Evolutionary conservation across 2,113 vertebrate genomes (phyloP), one percentile per base, ranked within the genome.

Genomic region (Brachyhypopomus occidentalis): DNA sequence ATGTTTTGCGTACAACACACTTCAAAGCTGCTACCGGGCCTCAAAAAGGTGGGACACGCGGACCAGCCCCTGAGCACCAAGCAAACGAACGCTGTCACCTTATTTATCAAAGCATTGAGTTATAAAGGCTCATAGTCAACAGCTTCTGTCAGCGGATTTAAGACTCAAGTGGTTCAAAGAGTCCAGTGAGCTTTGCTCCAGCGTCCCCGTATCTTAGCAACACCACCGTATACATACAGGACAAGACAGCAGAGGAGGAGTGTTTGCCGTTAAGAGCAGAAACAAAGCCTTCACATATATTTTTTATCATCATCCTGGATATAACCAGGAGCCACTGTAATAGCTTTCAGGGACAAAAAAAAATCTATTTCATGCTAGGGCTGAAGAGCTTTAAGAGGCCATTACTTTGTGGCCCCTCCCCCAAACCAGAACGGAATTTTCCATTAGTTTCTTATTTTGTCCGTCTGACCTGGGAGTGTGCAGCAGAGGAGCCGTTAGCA

Each of bases 401-500:
- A 52, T 64, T 14, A 67, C 17, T 67, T 22, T 38, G 3, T n/a
- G 17, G 5, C 34, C 64, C 20, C 27, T 12, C 4, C 63, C 8
- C n/a, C 30, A 30, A 23, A 62, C 4, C 6, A 62, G 27, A 34
- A 7, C 19, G 19, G 66, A 38, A 22, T 22, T 41, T n/a, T 70
- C 8, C 11, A 2, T 70, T 30, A n/a, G 20, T 41, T 20, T 70
- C 66, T 41, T 12, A 41, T 41, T 70, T 41, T 41, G 66, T 41
- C 20, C 66, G 12, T 52, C 45, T 52, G 45, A 52, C 5, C 12
- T 52, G 12, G 45, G 7, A 14, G 8, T 52, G 45, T 14, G 45
- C 45, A 58, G 6, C 71, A 5, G 25, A 22, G 20, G 5, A 25
- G 25, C 76, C 84, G 87, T 58, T 84, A 85, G 7, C 75, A 84